phyloP scores from a whole-genome alignment of 2,113 vertebrate genomes.

The Hiodon alosoides region DNA sequence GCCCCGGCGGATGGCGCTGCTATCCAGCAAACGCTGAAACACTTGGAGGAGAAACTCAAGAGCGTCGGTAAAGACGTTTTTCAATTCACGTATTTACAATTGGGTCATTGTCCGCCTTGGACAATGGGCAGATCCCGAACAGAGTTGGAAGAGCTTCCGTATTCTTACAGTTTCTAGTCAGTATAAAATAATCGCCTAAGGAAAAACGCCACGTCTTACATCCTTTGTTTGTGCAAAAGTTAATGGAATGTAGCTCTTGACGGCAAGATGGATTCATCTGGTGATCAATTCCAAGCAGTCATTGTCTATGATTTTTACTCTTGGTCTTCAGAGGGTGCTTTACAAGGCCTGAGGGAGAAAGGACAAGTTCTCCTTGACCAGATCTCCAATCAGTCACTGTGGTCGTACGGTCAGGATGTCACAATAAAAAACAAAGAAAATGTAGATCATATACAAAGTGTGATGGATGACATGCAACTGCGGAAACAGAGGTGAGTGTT shows the following conservation, averaged over 20 bases:
- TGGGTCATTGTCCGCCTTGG: too few species aligned
- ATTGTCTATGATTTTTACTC: neutral
- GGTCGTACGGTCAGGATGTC: conserved; percentile 82
- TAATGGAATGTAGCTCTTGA: too few species aligned
- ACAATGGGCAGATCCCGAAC: too few species aligned
- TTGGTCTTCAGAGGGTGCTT: conserved; percentile 51
- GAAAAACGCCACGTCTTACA: too few species aligned
- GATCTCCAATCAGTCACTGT: conserved; percentile 82
- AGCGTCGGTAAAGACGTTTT: conserved; percentile 78
- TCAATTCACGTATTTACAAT: neutral
- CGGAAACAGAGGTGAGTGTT: conserved; percentile 84
- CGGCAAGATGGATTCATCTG: neutral
- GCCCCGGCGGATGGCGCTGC: conserved; percentile 90
- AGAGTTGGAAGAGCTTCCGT: too few species aligned
- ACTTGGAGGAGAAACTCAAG: conserved; percentile 96
- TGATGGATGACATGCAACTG: conserved; percentile 98
- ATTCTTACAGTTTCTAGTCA: too few species aligned
- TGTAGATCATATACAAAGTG: conserved; percentile 85
- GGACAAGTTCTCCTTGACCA: conserved; percentile 87
- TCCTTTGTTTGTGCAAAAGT: too few species aligned
- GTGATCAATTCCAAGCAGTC: neutral
- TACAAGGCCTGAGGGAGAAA: conserved; percentile 85
- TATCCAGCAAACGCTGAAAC: conserved; percentile 94
- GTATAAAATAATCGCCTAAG: too few species aligned
- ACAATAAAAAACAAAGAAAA: conserved; percentile 87